phyloP scores from a whole-genome alignment of 2,888 invertebrate species.

The Tricholauxania praeusta region DNA sequence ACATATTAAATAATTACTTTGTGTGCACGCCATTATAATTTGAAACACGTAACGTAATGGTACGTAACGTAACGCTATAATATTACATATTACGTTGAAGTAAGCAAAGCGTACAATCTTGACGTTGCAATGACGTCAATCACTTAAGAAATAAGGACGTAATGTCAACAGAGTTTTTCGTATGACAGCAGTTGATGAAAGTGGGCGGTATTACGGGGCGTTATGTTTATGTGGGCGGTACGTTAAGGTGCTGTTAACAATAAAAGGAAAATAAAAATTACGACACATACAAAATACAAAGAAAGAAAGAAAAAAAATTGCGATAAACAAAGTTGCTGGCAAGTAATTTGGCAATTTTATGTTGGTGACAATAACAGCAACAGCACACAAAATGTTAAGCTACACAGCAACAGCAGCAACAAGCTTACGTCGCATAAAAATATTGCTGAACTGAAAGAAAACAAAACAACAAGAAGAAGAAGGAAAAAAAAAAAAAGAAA shows the following conservation, averaged over 20 bases:
- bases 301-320: not conserved
- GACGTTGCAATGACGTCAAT: slow-evolving; percentile 23
- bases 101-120: not conserved
- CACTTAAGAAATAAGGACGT: not conserved
- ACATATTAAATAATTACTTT: slow-evolving; percentile 1
- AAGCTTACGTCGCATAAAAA: slow-evolving; percentile 1
- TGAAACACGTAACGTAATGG: slow-evolving; percentile 15
- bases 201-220: too few species aligned
- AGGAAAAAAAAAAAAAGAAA: not conserved
- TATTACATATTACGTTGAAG: too few species aligned
- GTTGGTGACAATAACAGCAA: slow-evolving; percentile 37
- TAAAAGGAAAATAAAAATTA: not conserved
- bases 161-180: not conserved
- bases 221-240: not conserved
- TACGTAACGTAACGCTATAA: not conserved
- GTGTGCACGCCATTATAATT: slow-evolving; percentile 6
- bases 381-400: slow-evolving; percentile 13
- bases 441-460: too few species aligned
- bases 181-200: not conserved
- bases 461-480: not conserved
- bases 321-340: not conserved
- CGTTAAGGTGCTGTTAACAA: not conserved
- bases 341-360: slow-evolving; percentile 18
- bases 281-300: not conserved
- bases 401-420: slow-evolving; percentile 13